These are phyloP conservation scores for Anhinga anhinga DNA, from an alignment of 2,113 vertebrate genomes.

Conservation along the genomic window DNA sequence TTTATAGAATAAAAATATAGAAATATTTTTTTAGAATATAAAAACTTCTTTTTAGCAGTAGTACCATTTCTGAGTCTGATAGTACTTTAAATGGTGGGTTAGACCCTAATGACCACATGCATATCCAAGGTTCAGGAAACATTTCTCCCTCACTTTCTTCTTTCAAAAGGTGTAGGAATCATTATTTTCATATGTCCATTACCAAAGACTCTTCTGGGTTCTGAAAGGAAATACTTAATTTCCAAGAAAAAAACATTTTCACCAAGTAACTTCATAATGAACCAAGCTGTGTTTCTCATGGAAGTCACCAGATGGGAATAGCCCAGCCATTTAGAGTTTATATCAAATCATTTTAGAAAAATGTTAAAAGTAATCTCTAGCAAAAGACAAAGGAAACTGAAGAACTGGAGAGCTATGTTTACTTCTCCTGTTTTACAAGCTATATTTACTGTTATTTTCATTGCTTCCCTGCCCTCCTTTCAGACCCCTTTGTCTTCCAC, in stretches of 20 bases:
- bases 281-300: not conserved
- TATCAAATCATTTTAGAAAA: not conserved
- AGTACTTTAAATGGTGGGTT: not conserved
- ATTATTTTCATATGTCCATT: not conserved
- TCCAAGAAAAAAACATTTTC: not conserved
- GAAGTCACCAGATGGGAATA: not conserved
- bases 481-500: not conserved
- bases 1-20: too few relatives aligned
- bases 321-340: not conserved
- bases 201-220: not conserved
- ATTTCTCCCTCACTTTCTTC: not conserved
- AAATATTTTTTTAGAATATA: too few relatives aligned
- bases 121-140: not conserved
- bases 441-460: not conserved
- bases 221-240: not conserved
- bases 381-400: not conserved
- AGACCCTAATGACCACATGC: rapidly evolving
- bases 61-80: not conserved
- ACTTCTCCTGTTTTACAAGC: not conserved
- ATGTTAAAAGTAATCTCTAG: not conserved
- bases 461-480: not conserved
- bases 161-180: not conserved
- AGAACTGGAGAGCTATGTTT: not conserved
- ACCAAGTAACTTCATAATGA: not conserved
- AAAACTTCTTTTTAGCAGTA: not conserved